A percentile compares a stretch with the other conserved stretches of the same genome.
Conservation (phyloP, 2,113 vertebrate species). For the Ovis canadensis region DNA sequence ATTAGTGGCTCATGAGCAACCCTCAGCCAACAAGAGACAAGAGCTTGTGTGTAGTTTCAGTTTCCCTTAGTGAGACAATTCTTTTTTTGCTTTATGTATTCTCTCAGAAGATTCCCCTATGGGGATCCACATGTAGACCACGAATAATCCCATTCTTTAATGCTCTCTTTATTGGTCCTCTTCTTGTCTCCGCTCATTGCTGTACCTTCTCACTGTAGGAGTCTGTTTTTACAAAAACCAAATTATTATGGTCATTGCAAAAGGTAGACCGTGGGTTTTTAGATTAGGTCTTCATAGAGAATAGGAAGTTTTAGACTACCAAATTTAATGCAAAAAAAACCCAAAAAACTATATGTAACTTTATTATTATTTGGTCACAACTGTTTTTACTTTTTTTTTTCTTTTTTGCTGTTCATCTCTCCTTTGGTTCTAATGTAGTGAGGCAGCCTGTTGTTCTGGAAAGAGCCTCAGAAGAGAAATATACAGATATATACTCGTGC, state of each 20-base stretch:
- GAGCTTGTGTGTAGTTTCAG: neutral
- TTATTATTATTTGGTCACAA: neutral
- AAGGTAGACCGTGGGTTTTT: neutral
- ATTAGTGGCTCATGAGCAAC: neutral
- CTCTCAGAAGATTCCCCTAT: neutral
- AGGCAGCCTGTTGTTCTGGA: neutral
- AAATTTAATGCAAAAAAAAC: neutral
- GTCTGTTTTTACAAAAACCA: neutral
- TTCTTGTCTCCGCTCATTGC: neutral
- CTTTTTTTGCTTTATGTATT: neutral
- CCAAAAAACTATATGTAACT: neutral
- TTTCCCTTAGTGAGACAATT: neutral
- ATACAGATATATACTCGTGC: rapidly evolving
- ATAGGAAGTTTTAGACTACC: neutral
- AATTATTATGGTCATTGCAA: neutral
- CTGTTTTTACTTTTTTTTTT: neutral
- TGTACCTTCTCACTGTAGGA: neutral
- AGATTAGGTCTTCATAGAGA: neutral
- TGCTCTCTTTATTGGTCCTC: neutral
- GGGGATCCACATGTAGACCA: neutral
- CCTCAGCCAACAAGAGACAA: neutral
- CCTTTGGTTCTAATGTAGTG: neutral
- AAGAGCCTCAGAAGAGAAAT: neutral
- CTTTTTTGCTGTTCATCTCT: neutral
- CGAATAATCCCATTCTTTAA: neutral